These are phyloP conservation scores for rabbit (Oryctolagus cuniculus) DNA, from an alignment of 2,113 vertebrate species.

Conservation along the genomic window DNA sequence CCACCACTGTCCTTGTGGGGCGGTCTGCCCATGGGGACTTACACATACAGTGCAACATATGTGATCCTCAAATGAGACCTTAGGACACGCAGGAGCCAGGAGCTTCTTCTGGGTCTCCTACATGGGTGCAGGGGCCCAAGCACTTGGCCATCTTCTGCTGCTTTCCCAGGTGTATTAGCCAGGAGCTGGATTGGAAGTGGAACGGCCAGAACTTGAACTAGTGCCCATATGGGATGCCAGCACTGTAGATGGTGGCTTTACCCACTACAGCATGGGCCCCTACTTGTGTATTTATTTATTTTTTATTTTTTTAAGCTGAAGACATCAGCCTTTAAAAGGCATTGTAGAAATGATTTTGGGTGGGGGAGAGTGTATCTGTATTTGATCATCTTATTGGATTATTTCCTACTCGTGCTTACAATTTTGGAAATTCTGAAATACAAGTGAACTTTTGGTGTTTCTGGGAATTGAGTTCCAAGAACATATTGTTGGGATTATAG, in stretches of 20 bases:
- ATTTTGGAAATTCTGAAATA: slow-evolving; percentile 58
- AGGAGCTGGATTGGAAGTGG: too few species aligned
- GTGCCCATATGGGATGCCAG: too few species aligned
- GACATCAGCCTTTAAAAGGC: background rate
- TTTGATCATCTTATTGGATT: slow-evolving; percentile 1
- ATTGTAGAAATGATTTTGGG: background rate
- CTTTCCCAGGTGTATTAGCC: too few species aligned
- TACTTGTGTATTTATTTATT: background rate
- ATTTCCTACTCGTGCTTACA: background rate
- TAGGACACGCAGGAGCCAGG: too few species aligned
- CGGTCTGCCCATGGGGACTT: background rate
- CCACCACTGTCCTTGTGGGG: background rate
- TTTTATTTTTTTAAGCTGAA: slow-evolving; percentile 11
- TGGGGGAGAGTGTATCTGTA: background rate
- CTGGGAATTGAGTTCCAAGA: slow-evolving; percentile 16
- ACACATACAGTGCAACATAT: background rate
- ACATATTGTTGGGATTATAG: slow-evolving; percentile 4
- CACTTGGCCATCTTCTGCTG: too few species aligned
- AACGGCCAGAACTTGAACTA: background rate
- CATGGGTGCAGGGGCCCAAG: too few species aligned
- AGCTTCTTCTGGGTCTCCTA: too few species aligned
- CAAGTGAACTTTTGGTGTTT: slow-evolving; percentile 22
- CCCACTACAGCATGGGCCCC: background rate
- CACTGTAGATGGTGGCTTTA: background rate
- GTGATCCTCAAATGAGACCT: background rate